phyloP scores from a whole-genome alignment of 2,888 invertebrate species.

The Drosophila sordidula region DNA sequence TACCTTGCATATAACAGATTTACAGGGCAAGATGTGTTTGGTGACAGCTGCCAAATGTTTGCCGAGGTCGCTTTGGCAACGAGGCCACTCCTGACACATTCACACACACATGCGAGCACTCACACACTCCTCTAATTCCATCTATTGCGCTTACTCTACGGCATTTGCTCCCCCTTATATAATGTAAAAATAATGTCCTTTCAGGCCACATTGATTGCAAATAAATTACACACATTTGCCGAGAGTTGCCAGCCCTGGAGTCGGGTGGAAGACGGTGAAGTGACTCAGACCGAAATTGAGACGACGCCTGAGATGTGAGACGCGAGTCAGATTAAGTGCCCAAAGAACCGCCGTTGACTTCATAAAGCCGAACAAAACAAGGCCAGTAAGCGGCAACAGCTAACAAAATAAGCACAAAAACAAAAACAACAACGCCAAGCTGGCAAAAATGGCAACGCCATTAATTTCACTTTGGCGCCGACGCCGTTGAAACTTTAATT shows the following conservation, averaged over 20 bases:
- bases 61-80: constrained; percentile 58
- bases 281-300: constrained; percentile 20
- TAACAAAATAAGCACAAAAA: constrained; percentile 10
- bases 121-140: neutral
- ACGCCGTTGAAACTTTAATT: constrained; percentile 74
- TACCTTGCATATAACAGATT: neutral
- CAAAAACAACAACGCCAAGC: constrained; percentile 25
- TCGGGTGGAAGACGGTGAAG: constrained; percentile 15
- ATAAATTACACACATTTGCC: constrained; percentile 74
- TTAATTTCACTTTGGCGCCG: constrained; percentile 78
- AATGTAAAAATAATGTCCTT: constrained; percentile 78
- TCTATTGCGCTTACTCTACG: neutral
- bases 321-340: constrained; percentile 71
- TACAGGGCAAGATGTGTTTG: constrained; percentile 53
- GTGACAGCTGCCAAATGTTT: constrained; percentile 74
- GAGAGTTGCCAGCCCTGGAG: neutral
- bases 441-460: constrained; percentile 59
- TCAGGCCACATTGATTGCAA: constrained; percentile 78
- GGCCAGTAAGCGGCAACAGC: constrained; percentile 23
- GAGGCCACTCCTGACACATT: constrained; percentile 21
- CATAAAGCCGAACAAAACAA: constrained; percentile 52
- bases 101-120: constrained; percentile 8
- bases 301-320: neutral
- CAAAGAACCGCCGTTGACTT: constrained; percentile 58
- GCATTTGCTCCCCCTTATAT: constrained; percentile 37